Percentiles rank a stretch among this genome's conserved stretches.
Evolutionary conservation across 2,797 vertebrate genomes (phyloP).

Genomic region (Pseudochirops cupreus): DNA sequence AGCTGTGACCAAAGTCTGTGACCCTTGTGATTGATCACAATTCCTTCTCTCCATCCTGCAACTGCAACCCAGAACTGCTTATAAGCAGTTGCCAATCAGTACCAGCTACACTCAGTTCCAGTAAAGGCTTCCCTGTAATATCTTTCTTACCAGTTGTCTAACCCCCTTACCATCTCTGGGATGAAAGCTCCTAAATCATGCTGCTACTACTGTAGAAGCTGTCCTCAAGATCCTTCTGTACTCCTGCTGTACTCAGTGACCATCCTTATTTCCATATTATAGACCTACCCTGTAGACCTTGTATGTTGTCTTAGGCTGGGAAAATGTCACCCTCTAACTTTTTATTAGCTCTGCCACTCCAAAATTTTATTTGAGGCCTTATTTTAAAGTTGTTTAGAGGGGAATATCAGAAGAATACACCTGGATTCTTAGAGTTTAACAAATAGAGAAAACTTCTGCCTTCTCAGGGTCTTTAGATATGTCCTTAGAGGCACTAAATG

Average conservation of each 20-base stretch:
- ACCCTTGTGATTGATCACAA: background rate
- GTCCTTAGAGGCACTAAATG: background rate
- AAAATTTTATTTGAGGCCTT: background rate
- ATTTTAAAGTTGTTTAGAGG: background rate
- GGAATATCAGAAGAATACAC: background rate
- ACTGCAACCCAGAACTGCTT: background rate
- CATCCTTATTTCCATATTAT: background rate
- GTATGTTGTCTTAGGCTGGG: background rate
- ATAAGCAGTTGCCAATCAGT: background rate
- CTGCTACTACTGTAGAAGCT: background rate
- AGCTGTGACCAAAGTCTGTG: background rate
- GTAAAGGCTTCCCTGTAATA: background rate
- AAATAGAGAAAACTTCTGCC: background rate
- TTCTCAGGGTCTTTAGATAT: background rate
- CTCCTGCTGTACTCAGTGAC: background rate
- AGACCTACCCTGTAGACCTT: background rate
- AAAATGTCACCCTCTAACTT: background rate
- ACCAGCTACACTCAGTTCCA: background rate
- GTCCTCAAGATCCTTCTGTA: background rate
- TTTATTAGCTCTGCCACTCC: background rate
- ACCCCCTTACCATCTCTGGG: background rate
- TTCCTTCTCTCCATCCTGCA: background rate
- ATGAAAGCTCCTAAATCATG: background rate
- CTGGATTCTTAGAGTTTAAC: background rate
- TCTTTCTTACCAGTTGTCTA: background rate